phyloP scores from a whole-genome alignment of 2,797 vertebrate species.

The Dallia pectoralis region DNA sequence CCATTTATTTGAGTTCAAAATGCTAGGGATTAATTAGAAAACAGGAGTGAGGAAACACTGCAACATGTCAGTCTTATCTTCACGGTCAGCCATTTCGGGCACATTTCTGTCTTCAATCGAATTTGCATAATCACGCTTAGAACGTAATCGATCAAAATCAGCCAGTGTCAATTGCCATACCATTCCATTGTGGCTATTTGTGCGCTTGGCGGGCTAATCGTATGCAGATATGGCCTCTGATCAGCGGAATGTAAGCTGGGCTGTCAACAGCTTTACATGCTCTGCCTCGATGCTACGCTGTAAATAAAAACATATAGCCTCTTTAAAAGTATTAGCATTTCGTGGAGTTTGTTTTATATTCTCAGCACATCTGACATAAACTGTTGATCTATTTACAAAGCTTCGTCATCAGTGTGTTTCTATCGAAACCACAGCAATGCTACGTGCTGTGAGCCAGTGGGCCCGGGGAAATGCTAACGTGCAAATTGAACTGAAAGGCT shows the following conservation, averaged over 20 bases:
- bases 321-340: slow-evolving; percentile 72
- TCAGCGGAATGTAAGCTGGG: slow-evolving; percentile 68
- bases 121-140: slow-evolving; percentile 51
- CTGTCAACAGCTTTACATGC: slow-evolving; percentile 72
- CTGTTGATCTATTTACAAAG: slow-evolving; percentile 77
- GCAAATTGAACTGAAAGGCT: slow-evolving; percentile 82
- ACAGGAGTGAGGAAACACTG: slow-evolving; percentile 40
- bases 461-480: slow-evolving; percentile 75
- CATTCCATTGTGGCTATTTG: slow-evolving; percentile 47
- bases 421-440: slow-evolving; percentile 63
- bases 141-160: slow-evolving; percentile 58
- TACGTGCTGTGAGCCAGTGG: slow-evolving; percentile 49
- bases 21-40: slow-evolving; percentile 53
- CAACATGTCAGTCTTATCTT: slow-evolving; percentile 40
- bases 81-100: slow-evolving; percentile 25
- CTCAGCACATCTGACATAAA: slow-evolving; percentile 72
- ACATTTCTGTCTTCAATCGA: slow-evolving; percentile 33
- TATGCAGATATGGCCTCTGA: slow-evolving; percentile 62
- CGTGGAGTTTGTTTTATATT: slow-evolving; percentile 76
- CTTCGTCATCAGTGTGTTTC: slow-evolving; percentile 81
- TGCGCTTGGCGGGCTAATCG: slow-evolving; percentile 58
- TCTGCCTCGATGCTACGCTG: slow-evolving; percentile 55
- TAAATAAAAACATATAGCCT: slow-evolving; percentile 69
- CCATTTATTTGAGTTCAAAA: slow-evolving; percentile 64
- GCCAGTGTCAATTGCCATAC: slow-evolving; percentile 30